Evolutionary conservation across 2,797 vertebrate genomes (phyloP), one percentile per base, ranked within the genome.

Genomic region (Danio choprae): DNA sequence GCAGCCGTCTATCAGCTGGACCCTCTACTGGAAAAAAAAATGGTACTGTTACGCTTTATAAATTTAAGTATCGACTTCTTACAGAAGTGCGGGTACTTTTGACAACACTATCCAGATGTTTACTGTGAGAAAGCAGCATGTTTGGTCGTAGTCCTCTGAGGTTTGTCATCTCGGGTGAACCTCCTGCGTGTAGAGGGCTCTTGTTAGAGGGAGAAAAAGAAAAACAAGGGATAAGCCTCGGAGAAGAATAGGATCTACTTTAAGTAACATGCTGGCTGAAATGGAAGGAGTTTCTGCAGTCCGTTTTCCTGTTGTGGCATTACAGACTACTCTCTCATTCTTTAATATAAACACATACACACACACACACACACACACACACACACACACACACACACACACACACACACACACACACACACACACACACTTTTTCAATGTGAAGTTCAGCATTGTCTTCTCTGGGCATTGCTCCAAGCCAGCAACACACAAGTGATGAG

Each of bases 401-500:
- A 56, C 78, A 48, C 50, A n/a, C n/a, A 77, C 68, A 36, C 15
- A 56, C 48, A 12, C 51, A 29, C 44, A n/a, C n/a, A n/a, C n/a
- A 15, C 38, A 46, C 53, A 5, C 77, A 56, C 78, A 48, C 50
- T 74, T 48, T 68, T 78, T 46, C 62, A 36, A 55, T 67, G 73
- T 80, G 77, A 79, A 80, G 72, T 82, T 82, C 46, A 38, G 73
- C 43, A 68, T 82, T 70, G 65, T 82, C 74, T 81, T 46, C 53
- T 75, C 83, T 62, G 76, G 83, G 83, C 80, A 62, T 79, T 16
- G 16, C 36, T 82, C 79, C 77, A 85, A 74, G 44, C 44, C 48
- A 15, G 62, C 43, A 73, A 71, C 74, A 38, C 70, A 69, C 75
- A 71, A 76, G 50, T 63, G 58, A 83, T 74, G 75, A 78, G 81